Evolutionary conservation across 2,888 invertebrate genomes (phyloP).

Genomic region (Sinopyrophorus schimmeli): DNA sequence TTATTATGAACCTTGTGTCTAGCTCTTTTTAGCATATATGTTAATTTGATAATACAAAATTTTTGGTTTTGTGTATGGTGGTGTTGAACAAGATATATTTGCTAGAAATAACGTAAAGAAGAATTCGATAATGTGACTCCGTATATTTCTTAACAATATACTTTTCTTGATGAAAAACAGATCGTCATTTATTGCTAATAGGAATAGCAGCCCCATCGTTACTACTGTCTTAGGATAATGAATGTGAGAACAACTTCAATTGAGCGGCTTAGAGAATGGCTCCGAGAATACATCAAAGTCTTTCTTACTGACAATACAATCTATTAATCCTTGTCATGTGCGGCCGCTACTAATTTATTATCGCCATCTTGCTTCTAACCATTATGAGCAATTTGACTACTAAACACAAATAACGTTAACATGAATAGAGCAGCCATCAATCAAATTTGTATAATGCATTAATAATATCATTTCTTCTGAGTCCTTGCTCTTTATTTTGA

Average conservation of each 20-base stretch:
- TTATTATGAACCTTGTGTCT: no score
- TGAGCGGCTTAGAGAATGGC: constrained; percentile 49
- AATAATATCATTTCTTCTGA: no score
- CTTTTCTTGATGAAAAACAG: no score
- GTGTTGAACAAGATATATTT: no score
- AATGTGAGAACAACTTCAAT: constrained; percentile 54
- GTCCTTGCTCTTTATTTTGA: no score
- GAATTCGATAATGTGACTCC: no score
- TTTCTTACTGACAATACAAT: constrained; percentile 54
- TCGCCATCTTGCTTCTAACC: constrained; percentile 41
- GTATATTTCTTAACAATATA: no score
- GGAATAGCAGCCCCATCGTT: constrained; percentile 29
- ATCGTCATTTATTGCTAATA: constrained; percentile 25
- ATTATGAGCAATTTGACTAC: constrained; percentile 43
- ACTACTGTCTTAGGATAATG: constrained; percentile 46
- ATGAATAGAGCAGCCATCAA: constrained; percentile 48
- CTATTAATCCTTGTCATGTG: constrained; percentile 54
- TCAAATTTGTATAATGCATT: constrained; percentile 48
- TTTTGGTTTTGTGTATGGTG: no score
- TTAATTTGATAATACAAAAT: no score
- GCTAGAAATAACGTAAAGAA: no score
- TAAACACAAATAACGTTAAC: constrained; percentile 48
- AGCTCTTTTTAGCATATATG: no score
- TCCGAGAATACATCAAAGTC: constrained; percentile 54
- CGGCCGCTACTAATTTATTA: constrained; percentile 54